Evolutionary conservation across 2,888 invertebrate species (phyloP).

Genomic region (Sussaba pulchella): DNA sequence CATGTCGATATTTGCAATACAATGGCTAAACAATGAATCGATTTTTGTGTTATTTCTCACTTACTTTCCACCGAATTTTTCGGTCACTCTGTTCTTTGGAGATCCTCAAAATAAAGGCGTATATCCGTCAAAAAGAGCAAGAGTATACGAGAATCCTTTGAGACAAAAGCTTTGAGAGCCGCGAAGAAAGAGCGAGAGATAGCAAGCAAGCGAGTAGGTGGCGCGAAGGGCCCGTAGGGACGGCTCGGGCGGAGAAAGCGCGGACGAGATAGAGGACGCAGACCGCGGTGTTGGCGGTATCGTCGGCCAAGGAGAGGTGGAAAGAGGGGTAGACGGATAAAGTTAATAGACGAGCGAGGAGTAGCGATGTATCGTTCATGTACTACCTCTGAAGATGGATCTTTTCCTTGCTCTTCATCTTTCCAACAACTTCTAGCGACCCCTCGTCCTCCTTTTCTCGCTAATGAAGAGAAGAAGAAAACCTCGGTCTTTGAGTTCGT

Average conservation of each 20-base stretch:
- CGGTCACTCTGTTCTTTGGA: conserved; percentile 44
- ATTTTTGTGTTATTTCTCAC: not conserved
- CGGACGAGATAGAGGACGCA: conserved; percentile 55
- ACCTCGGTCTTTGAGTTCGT: conserved; percentile 64
- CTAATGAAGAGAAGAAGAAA: conserved; percentile 69
- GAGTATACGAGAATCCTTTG: conserved; percentile 77
- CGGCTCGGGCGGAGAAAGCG: conserved; percentile 33
- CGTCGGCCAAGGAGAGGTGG: conserved; percentile 56
- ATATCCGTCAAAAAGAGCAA: conserved; percentile 80
- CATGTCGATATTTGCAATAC: too few relatives aligned
- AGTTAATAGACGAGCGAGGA: conserved; percentile 66
- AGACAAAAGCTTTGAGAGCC: conserved; percentile 79
- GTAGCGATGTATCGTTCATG: conserved; percentile 72
- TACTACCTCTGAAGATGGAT: conserved; percentile 73
- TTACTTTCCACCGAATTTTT: not conserved
- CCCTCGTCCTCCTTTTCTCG: conserved; percentile 46
- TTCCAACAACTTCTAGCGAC: conserved; percentile 32
- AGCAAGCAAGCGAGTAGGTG: conserved; percentile 50
- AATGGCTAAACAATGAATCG: too few relatives aligned
- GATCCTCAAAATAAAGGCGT: conserved; percentile 69
- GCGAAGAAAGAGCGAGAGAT: conserved; percentile 11
- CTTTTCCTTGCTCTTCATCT: conserved; percentile 70
- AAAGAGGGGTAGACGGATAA: conserved; percentile 64
- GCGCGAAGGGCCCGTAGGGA: conserved; percentile 47
- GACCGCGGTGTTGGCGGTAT: conserved; percentile 47